Base-by-base conservation (phyloP, 2,888 invertebrate species). In the Dynastes tityus region DNA sequence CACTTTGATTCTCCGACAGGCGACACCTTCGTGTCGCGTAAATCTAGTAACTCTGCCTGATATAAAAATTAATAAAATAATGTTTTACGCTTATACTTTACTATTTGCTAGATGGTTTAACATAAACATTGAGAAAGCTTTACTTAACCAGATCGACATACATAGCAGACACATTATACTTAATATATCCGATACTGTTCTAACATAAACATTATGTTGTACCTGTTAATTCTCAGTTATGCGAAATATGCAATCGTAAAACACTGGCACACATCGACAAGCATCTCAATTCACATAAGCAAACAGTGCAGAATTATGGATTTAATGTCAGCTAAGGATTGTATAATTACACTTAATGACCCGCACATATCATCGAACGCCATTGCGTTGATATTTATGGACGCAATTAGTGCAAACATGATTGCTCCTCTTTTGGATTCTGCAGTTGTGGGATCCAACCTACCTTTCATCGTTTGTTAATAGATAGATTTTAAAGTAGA, bases 351-450 rank as follows among this genome's bases (percentile, higher is more conserved):
- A 27, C 37, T 70, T 77, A 77, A 77, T 77, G 77, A 71, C 63
- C 61, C 73, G 61, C 49, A 74, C 58, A 74, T 63, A 61, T 74
- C 73, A 74, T 74, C 73, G 40, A 61, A 45, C 77, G 58, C 64
- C 74, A 78, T 74, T 78, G 65, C 73, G 55, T 27, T 37, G 64
- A 73, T 74, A 78, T 78, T 78, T 78, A 78, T 65, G 37, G 40
- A 13, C n/a, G 78, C 78, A 74, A 78, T 78, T 78, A 78, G 65
- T 40, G 64, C 65, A 65, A 74, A 65, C 78, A 45, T 73, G 78
- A 73, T 58, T 73, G 32, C 61, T 61, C 61, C 73, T 27, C 63
- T 74, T 61, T 61, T 22, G 73, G 61, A 61, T 74, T 61, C 58
- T 61, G 22, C 27, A 22, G 61, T 74, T 74, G 61, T 49, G 73